Evolutionary conservation across 2,888 invertebrate species (phyloP).

Genomic region (Pterostichus niger): DNA sequence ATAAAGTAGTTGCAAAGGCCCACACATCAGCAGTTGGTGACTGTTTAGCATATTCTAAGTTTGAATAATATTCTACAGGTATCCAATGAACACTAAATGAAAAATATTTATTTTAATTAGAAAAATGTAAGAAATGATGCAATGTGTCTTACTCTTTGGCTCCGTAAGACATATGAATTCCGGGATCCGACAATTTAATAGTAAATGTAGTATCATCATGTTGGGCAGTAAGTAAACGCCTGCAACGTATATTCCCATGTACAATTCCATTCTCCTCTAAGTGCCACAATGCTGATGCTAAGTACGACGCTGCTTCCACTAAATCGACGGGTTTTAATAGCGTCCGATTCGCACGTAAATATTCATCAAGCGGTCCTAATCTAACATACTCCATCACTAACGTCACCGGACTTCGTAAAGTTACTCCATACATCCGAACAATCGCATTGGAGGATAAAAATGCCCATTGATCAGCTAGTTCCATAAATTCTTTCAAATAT

Average conservation of each 20-base stretch:
- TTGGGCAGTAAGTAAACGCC: slow-evolving; percentile 88
- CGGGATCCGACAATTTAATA: slow-evolving; percentile 92
- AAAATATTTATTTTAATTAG: slow-evolving; percentile 28
- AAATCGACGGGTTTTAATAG: slow-evolving; percentile 84
- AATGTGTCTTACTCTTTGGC: slow-evolving; percentile 83
- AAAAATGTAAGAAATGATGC: not conserved
- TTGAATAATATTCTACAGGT: slow-evolving; percentile 89
- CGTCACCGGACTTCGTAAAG: slow-evolving; percentile 87
- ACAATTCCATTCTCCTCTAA: slow-evolving; percentile 89
- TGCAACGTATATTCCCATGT: slow-evolving; percentile 92
- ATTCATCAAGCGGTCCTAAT: slow-evolving; percentile 88
- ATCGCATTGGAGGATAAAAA: slow-evolving; percentile 88
- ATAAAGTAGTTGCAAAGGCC: slow-evolving; percentile 94
- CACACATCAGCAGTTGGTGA: slow-evolving; percentile 90
- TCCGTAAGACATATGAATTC: slow-evolving; percentile 82
- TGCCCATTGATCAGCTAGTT: slow-evolving; percentile 88
- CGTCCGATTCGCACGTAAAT: slow-evolving; percentile 79
- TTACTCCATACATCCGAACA: slow-evolving; percentile 88
- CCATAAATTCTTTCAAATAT: slow-evolving; percentile 86
- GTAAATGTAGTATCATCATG: slow-evolving; percentile 85
- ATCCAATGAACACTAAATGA: slow-evolving; percentile 91
- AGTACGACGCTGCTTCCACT: slow-evolving; percentile 88
- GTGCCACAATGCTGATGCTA: slow-evolving; percentile 93
- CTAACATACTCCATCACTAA: slow-evolving; percentile 90
- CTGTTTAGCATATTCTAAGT: slow-evolving; percentile 83